A percentile compares a stretch with the other conserved stretches of the same genome.
Evolutionary conservation across 2,888 invertebrate genomes (phyloP).

Genomic region (Cheilosia variabilis): DNA sequence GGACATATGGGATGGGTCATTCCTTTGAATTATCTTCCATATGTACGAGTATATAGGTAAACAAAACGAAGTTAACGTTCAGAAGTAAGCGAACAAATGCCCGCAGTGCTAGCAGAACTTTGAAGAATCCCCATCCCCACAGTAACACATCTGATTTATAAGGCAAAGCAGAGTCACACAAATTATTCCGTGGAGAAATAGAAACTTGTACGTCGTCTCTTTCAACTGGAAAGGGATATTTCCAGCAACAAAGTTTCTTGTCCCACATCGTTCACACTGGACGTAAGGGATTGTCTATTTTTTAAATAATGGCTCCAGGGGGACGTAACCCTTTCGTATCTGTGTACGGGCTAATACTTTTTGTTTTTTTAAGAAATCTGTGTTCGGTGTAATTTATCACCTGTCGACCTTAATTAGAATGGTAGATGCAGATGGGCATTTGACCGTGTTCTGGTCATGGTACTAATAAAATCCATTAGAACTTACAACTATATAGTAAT

Average conservation of each 20-base stretch:
- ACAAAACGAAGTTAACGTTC: slow-evolving; percentile 63
- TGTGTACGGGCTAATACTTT: slow-evolving; percentile 55
- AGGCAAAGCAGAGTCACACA: slow-evolving; percentile 54
- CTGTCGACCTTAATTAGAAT: slow-evolving; percentile 65
- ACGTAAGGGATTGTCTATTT: slow-evolving; percentile 61
- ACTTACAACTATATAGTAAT: slow-evolving; percentile 48
- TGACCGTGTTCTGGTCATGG: slow-evolving; percentile 34
- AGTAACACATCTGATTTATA: slow-evolving; percentile 58
- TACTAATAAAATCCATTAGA: slow-evolving; percentile 72
- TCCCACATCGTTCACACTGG: slow-evolving; percentile 64
- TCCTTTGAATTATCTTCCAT: slow-evolving; percentile 41
- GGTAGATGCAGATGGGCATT: slow-evolving; percentile 29
- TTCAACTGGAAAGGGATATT: slow-evolving; percentile 38
- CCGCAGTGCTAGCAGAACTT: slow-evolving; percentile 40
- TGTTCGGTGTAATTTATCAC: slow-evolving; percentile 67
- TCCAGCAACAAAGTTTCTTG: slow-evolving; percentile 56
- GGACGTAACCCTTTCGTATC: slow-evolving; percentile 69
- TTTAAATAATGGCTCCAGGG: slow-evolving; percentile 72
- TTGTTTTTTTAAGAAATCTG: slow-evolving; percentile 61
- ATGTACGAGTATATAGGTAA: slow-evolving; percentile 22
- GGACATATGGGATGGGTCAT: slow-evolving; percentile 31
- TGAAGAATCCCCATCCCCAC: slow-evolving; percentile 19
- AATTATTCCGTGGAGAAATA: slow-evolving; percentile 70
- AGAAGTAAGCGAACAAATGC: slow-evolving; percentile 63
- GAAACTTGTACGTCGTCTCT: slow-evolving; percentile 19